Base-by-base conservation (phyloP, 2,888 invertebrate species). In the Epirrita christyi region DNA sequence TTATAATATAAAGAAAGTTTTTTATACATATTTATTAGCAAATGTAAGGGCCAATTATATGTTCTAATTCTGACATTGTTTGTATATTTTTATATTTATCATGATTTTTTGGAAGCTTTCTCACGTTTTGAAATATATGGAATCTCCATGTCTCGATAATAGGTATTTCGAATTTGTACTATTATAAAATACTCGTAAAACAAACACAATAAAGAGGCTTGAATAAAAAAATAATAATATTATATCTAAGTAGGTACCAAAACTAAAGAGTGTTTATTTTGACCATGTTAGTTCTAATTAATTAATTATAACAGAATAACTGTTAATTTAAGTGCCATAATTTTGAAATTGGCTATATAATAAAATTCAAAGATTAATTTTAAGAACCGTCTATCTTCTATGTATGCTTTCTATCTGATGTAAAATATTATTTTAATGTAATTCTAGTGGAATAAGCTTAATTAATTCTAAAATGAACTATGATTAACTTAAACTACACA, bases 341-440 rank as follows among this genome's bases (percentile, higher is more conserved):
- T 55, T 44, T 55, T 45, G 21, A 55, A 59, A 63, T 61, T 60
- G 65, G 65, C 63, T 58, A 34, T 21, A 47, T 49, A 45, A 49
- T 34, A 11, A 56, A 59, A 61, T 59, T 59, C 65, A 65, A 65
- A 65, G 63, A 65, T 60, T 62, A 55, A 44, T 53, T 38, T 34
- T 58, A 54, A 52, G 45, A 37, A 38, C 8, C 32, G 2, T 32
- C 9, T 5, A 6, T 32, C n/a, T n/a, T n/a, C n/a, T n/a, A n/a
- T n/a, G n/a, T n/a, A n/a, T 21, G 21, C 21, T 21, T 21, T 21
- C 21, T 21, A 3, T 21, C 21, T 21, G n/a, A n/a, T n/a, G n/a
- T n/a, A n/a, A n/a, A n/a, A 21, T 21, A 4, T 21, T 21, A 21
- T 21, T 21, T 21, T 21, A 21, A 21, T 21, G 21, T 21, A 4